phyloP scores from a whole-genome alignment of 2,113 vertebrate genomes.

The Puma concolor region DNA sequence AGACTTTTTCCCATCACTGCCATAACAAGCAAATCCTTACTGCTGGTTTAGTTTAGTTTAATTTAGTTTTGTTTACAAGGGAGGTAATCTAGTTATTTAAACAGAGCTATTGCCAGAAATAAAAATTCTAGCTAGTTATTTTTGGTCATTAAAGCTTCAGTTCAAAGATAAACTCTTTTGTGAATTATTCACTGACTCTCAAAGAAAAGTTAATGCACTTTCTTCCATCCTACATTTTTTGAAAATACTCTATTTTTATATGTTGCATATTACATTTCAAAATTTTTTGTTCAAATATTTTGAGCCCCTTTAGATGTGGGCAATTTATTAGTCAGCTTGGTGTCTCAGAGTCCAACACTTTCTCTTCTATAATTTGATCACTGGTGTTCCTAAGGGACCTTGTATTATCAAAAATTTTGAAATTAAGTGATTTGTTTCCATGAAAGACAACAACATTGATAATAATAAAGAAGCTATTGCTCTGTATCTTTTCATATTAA shows the following conservation, averaged over 20 bases:
- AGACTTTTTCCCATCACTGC: too few relatives aligned
- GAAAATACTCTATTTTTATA: neutral
- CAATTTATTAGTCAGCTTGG: neutral
- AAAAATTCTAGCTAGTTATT: neutral
- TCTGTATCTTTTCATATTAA: neutral
- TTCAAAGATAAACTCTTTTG: neutral
- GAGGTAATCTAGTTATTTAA: neutral
- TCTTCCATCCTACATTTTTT: neutral
- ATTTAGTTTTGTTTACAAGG: neutral
- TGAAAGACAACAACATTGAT: neutral
- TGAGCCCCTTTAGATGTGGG: neutral
- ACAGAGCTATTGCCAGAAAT: neutral
- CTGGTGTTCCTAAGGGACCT: neutral
- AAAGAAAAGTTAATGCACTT: neutral
- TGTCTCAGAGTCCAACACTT: neutral
- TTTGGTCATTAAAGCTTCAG: neutral
- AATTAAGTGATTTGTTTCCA: neutral
- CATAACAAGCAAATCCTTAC: neutral
- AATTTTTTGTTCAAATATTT: neutral
- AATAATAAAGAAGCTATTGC: neutral
- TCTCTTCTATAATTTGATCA: neutral
- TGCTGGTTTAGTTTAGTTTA: neutral
- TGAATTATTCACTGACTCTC: neutral
- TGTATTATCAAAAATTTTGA: neutral
- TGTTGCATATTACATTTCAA: neutral